Base-by-base conservation (phyloP, 2,888 invertebrate species). In the Nebria salina region DNA sequence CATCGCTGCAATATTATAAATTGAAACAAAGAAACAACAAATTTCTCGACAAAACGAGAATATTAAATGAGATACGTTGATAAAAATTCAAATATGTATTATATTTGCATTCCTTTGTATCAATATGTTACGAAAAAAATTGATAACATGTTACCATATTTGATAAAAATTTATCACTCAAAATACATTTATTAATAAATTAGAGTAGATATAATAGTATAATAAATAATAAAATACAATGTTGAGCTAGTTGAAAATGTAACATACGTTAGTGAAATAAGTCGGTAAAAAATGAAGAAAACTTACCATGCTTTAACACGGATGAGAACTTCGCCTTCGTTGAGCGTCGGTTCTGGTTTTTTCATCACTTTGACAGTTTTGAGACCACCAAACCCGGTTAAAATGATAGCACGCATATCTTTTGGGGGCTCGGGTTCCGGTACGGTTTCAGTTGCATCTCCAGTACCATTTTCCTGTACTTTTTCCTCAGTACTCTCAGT, bases 231-330 rank as follows among this genome's bases (percentile, higher is more conserved):
- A 66, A n/a, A 66, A n/a, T 20, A 7, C 7, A 75, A 34, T 54
- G 11, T 13, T 41, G 42, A 20, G 7, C 41, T 9, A 3, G 5
- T 68, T n/a, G 34, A 26, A 75, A 66, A 6, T 64, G 34, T 68
- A 76, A 42, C 78, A 75, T 82, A 78, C 74, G 78, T 65, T 76
- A 76, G n/a, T 26, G 15, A 42, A 20, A 20, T 20, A 81, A 64
- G 9, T 42, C 76, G 64, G 20, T 5, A 15, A 75, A 74, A 80
- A 54, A 41, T 42, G 75, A 66, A 20, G 74, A 82, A 68, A 26
- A 93, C 95, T 94, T 87, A 96, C 96, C 96, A 96, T 86, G 96
- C 95, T 89, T 95, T 95, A 81, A 96, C 95, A 84, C 95, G 91
- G 86, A 96, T 94, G 82, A 96, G 91, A 83, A 96, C 94, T 89